phyloP scores from a whole-genome alignment of 2,888 invertebrate genomes.

The Cataglyphis albicans region DNA sequence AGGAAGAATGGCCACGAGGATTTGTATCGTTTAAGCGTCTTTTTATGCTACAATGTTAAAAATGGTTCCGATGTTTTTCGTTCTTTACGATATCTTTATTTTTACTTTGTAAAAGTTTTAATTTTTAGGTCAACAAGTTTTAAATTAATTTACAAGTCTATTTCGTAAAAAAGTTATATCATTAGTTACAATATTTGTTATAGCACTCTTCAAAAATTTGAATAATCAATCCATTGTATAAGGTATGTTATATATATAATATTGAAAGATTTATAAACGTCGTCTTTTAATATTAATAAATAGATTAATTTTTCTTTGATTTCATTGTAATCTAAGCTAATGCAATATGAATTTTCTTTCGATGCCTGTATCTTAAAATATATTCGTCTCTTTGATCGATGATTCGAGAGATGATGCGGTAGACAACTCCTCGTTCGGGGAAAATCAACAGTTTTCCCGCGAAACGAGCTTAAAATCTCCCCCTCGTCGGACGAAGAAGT shows the following conservation, averaged over 20 bases:
- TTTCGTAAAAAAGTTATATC: not conserved
- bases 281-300: conserved; percentile 5
- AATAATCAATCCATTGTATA: conserved; percentile 3
- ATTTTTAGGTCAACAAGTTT: not conserved
- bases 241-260: not conserved
- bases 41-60: conserved; percentile 62
- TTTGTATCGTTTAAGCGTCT: conserved; percentile 35
- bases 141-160: not conserved
- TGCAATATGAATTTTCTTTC: not conserved
- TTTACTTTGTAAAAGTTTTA: conserved; percentile 5
- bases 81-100: not conserved
- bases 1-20: conserved; percentile 45
- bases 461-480: conserved; percentile 82
- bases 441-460: conserved; percentile 84
- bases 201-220: not conserved
- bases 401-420: not conserved
- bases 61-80: conserved; percentile 53
- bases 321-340: not conserved
- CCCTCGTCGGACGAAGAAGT: conserved; percentile 76
- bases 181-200: not conserved
- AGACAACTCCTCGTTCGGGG: conserved; percentile 67
- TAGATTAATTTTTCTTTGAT: not conserved
- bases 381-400: not conserved
- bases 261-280: not conserved
- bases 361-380: not conserved